Evolutionary conservation across 1,140 invertebrate species (phyloP).

Genomic region (Paramacrobiotus metropolitanus): DNA sequence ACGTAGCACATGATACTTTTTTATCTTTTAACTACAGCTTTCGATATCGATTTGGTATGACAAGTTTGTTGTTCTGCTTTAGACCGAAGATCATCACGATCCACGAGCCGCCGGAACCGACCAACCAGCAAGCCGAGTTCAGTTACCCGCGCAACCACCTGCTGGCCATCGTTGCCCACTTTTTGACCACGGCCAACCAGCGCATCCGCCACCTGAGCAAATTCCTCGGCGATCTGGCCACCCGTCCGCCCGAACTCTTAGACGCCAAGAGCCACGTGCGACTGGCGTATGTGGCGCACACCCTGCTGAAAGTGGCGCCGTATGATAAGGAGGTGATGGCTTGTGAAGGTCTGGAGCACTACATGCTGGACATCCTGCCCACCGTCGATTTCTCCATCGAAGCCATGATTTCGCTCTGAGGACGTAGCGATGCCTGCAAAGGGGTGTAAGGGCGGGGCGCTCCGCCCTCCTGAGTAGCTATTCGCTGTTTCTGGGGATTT

Average conservation of each 20-base stretch:
- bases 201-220: conserved; percentile 63
- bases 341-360: conserved; percentile 64
- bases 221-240: conserved; percentile 33
- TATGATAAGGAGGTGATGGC: conserved; percentile 89
- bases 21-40: too few relatives aligned
- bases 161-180: conserved; percentile 70
- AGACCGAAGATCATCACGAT: too few relatives aligned
- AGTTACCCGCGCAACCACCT: conserved; percentile 68
- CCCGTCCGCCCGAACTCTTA: conserved; percentile 60
- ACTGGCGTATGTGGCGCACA: conserved; percentile 84
- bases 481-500: too few relatives aligned
- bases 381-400: conserved; percentile 92
- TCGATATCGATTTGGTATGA: too few relatives aligned
- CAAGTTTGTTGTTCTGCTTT: too few relatives aligned
- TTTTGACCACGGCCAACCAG: conserved; percentile 51
- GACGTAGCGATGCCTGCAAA: too few relatives aligned
- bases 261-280: conserved; percentile 84
- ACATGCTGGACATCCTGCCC: conserved; percentile 81
- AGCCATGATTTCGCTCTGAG: too few relatives aligned
- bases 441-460: too few relatives aligned
- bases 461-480: too few relatives aligned
- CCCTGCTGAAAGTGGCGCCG: conserved; percentile 80
- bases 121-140: conserved; percentile 37
- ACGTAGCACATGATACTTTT: too few relatives aligned
- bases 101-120: conserved; percentile 13